Conservation (phyloP, 2,113 vertebrate species). For the Mesitornis unicolor region DNA sequence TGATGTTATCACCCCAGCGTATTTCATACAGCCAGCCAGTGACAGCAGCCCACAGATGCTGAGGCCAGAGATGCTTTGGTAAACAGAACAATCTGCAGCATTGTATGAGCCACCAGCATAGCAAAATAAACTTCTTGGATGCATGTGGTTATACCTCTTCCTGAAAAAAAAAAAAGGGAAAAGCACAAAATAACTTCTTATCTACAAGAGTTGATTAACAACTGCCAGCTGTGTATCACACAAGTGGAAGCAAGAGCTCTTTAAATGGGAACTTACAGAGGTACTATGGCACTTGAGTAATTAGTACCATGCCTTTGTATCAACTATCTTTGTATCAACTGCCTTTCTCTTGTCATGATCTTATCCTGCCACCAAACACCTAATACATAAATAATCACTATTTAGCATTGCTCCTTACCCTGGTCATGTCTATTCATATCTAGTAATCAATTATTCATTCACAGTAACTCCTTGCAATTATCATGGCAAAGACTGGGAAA, state of each 20-base stretch:
- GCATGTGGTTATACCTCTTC: not conserved
- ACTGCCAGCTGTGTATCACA: not conserved
- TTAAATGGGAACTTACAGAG: not conserved
- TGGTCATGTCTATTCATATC: not conserved
- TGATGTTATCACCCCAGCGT: not conserved
- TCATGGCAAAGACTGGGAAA: not conserved
- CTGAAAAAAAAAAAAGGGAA: not conserved
- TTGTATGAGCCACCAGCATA: not conserved
- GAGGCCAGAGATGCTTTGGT: not conserved
- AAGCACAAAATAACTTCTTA: not conserved
- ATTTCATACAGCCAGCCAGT: not conserved
- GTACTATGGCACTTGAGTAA: not conserved
- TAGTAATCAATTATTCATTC: not conserved
- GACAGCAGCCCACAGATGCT: not conserved
- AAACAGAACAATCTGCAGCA: not conserved
- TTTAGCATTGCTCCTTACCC: not conserved
- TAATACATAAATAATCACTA: not conserved
- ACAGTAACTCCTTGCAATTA: not conserved
- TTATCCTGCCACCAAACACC: not conserved
- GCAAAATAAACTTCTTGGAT: not conserved
- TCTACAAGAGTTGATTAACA: not conserved
- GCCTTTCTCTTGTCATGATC: not conserved
- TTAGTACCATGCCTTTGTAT: not conserved
- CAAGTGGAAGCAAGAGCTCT: not conserved
- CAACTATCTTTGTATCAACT: not conserved